These are phyloP conservation scores for Aulostomus chinensis DNA, from an alignment of 2,797 vertebrate species.

Conservation along the genomic window DNA sequence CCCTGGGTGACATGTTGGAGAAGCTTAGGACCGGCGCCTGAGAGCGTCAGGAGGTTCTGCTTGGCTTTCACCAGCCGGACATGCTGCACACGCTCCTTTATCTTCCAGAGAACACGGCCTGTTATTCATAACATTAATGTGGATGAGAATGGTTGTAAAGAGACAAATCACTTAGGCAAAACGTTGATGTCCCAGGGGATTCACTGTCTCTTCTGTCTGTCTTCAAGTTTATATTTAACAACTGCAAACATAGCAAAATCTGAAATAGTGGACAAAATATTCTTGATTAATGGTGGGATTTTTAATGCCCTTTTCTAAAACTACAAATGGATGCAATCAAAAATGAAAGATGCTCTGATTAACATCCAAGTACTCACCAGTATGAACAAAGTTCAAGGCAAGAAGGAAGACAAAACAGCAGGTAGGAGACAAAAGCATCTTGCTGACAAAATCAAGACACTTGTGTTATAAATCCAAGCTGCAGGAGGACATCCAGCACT, in stretches of 20 bases:
- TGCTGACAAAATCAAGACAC: constrained; percentile 17
- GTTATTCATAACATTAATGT: no score
- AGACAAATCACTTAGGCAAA: no score
- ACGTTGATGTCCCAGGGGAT: constrained; percentile 2
- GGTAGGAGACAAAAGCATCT: neutral
- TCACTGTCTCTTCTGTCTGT: constrained; percentile 2
- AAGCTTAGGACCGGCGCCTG: neutral
- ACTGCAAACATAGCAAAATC: neutral
- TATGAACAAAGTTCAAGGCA: constrained; percentile 14
- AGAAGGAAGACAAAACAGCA: constrained; percentile 43
- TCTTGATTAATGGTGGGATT: no score
- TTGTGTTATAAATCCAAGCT: no score
- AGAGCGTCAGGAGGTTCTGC: constrained; percentile 26
- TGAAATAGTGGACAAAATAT: neutral
- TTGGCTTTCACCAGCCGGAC: constrained; percentile 54
- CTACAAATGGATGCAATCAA: no score
- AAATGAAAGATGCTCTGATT: no score
- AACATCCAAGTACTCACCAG: constrained; percentile 45
- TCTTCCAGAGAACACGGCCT: constrained; percentile 64
- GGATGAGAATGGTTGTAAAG: no score
- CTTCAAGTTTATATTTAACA: constrained; percentile 2
- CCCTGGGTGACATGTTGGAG: constrained; percentile 48
- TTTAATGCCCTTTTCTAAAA: no score
- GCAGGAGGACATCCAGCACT: neutral
- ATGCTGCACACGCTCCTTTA: constrained; percentile 58